These are phyloP conservation scores for Frieseomelitta varia DNA, from an alignment of 1,140 invertebrate species.

Conservation along the genomic window DNA sequence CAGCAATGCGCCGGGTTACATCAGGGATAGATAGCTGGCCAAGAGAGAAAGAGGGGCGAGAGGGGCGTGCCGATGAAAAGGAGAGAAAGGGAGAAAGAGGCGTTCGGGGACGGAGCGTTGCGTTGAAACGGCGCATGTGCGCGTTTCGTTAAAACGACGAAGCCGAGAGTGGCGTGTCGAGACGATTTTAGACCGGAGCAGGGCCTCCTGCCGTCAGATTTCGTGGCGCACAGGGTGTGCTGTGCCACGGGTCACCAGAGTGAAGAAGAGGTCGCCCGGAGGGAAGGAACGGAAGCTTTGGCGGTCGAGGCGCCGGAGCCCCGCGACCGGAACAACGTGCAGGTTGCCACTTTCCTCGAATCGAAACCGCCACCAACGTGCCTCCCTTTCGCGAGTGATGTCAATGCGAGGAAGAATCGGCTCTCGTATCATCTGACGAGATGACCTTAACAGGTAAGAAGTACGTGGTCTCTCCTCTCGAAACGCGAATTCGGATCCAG, in stretches of 20 bases:
- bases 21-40: constrained; percentile 38
- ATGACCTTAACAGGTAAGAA: constrained; percentile 79
- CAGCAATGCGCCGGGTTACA: constrained; percentile 43
- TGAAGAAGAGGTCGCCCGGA: constrained; percentile 46
- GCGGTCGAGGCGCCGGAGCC: constrained; percentile 33
- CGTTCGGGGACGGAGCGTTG: constrained; percentile 13
- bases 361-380: constrained; percentile 14
- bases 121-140: constrained; percentile 68
- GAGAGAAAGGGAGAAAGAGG: constrained; percentile 48
- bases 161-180: constrained; percentile 69
- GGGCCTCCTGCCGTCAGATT: constrained; percentile 74
- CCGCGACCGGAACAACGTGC: constrained; percentile 47
- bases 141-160: constrained; percentile 73
- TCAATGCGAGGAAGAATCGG: constrained; percentile 65
- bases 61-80: background rate
- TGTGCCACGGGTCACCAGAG: constrained; percentile 63
- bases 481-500: background rate
- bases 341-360: constrained; percentile 35
- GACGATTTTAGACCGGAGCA: constrained; percentile 81
- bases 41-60: constrained; percentile 8
- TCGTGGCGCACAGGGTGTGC: constrained; percentile 72
- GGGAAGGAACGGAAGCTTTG: constrained; percentile 22
- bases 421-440: constrained; percentile 68
- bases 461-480: background rate
- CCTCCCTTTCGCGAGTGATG: constrained; percentile 65